These are phyloP conservation scores for Schlechtendalia chinensis DNA, from an alignment of 1,140 invertebrate genomes.

Conservation along the genomic window DNA sequence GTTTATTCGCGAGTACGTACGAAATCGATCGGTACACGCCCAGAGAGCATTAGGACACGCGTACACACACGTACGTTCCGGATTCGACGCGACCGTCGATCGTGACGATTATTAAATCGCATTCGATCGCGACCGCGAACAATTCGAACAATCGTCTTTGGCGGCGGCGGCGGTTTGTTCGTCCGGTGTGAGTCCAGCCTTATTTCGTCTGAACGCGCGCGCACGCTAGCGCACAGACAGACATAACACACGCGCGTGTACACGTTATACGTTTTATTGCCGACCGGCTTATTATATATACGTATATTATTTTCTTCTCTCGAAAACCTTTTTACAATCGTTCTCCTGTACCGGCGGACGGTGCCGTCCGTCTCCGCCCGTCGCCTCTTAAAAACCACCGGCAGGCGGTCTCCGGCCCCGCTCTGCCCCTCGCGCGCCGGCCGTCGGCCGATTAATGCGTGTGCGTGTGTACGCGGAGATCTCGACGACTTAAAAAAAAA, in stretches of 20 bases:
- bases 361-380: neutral
- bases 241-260: neutral
- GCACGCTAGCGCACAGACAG: neutral
- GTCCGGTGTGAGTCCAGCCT: conserved; percentile 27
- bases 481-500: conserved; percentile 40
- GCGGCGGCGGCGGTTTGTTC: too few relatives aligned
- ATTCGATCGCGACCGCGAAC: neutral
- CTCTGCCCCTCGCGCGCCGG: neutral
- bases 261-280: conserved; percentile 42
- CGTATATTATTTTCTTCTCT: conserved; percentile 39
- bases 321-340: conserved; percentile 44
- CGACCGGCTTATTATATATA: conserved; percentile 31
- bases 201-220: conserved; percentile 1
- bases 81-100: too few relatives aligned
- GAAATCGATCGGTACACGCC: too few relatives aligned
- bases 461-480: conserved; percentile 20
- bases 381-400: conserved; percentile 40
- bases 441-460: conserved; percentile 37
- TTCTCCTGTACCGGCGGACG: neutral
- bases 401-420: conserved; percentile 29
- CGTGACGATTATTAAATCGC: too few relatives aligned
- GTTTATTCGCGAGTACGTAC: too few relatives aligned
- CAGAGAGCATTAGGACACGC: too few relatives aligned
- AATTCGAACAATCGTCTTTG: neutral
- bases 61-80: too few relatives aligned